phyloP scores from a whole-genome alignment of 2,888 invertebrate genomes.

The Sipunculus nudus region DNA sequence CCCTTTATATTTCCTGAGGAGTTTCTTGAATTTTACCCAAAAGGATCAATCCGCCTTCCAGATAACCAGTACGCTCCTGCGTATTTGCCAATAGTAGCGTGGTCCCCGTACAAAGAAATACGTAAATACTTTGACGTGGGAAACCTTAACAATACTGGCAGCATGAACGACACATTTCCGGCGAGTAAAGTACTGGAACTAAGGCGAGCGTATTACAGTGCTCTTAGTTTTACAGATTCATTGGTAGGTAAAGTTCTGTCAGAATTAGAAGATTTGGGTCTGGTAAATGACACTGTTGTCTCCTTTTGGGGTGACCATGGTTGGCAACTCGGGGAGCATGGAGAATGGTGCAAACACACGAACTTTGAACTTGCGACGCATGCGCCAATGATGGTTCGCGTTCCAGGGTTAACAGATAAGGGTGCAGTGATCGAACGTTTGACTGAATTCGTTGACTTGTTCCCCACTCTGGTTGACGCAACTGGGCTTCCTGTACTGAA shows the following conservation, averaged over 20 bases:
- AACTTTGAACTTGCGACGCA: slow-evolving; percentile 38
- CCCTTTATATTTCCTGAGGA: slow-evolving; percentile 23
- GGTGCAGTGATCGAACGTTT: slow-evolving; percentile 29
- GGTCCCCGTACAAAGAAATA: slow-evolving; percentile 4
- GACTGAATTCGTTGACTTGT: slow-evolving; percentile 44
- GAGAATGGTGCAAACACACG: slow-evolving; percentile 39
- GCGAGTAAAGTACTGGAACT: slow-evolving; percentile 22
- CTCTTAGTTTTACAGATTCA: slow-evolving; percentile 36
- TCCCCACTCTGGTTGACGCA: slow-evolving; percentile 39
- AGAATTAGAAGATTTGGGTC: slow-evolving; percentile 27
- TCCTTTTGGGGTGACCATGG: slow-evolving; percentile 42
- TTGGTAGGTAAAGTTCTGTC: slow-evolving; percentile 34
- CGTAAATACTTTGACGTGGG: slow-evolving; percentile 22
- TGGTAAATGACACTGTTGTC: slow-evolving; percentile 36
- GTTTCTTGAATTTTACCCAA: slow-evolving; percentile 12
- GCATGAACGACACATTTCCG: slow-evolving; percentile 27
- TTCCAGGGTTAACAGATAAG: slow-evolving; percentile 36
- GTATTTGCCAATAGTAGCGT: slow-evolving; percentile 10
- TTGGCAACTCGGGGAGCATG: slow-evolving; percentile 40
- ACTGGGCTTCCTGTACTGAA: slow-evolving; percentile 33
- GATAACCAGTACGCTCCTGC: slow-evolving; percentile 6
- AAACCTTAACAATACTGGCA: slow-evolving; percentile 9
- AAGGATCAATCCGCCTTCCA: slow-evolving; percentile 7
- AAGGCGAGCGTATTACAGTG: slow-evolving; percentile 38
- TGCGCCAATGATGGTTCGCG: slow-evolving; percentile 41